Conservation (phyloP, 1,140 invertebrate species). For the Penaeus chinensis region DNA sequence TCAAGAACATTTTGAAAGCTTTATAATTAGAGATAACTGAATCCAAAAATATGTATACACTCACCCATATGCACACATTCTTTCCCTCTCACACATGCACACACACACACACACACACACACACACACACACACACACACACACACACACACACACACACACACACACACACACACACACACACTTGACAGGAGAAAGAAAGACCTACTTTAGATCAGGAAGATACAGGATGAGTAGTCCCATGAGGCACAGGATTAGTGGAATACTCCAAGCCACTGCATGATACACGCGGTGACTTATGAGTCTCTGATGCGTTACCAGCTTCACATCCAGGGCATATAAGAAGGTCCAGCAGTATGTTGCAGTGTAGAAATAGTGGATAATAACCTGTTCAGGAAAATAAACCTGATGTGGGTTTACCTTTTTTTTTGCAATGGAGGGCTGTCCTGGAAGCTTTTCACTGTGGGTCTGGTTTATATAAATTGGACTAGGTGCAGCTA, state of each 20-base stretch:
- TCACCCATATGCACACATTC: not conserved
- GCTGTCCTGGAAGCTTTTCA: no score
- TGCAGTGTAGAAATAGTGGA: conserved; percentile 85
- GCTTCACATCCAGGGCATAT: conserved; percentile 83
- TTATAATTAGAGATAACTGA: not conserved
- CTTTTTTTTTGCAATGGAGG: no score
- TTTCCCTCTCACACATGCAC: no score
- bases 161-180: no score
- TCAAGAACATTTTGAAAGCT: no score
- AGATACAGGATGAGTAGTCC: conserved; percentile 80
- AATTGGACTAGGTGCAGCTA: no score
- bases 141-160: no score
- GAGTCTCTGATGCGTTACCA: conserved; percentile 73
- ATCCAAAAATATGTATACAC: not conserved
- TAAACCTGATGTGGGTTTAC: not conserved
- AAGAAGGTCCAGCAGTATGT: conserved; percentile 87
- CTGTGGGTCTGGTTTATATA: no score
- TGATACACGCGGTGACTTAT: conserved; percentile 73
- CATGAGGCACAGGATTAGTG: conserved; percentile 76
- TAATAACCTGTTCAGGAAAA: conserved; percentile 77
- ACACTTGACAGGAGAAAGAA: not conserved
- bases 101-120: no score
- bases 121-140: no score
- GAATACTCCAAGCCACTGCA: conserved; percentile 77
- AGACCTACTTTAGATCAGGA: conserved; percentile 80